Percentiles rank a stretch among this genome's conserved stretches.
Conservation (phyloP, 2,797 vertebrate species). For the Girardinus metallicus region DNA sequence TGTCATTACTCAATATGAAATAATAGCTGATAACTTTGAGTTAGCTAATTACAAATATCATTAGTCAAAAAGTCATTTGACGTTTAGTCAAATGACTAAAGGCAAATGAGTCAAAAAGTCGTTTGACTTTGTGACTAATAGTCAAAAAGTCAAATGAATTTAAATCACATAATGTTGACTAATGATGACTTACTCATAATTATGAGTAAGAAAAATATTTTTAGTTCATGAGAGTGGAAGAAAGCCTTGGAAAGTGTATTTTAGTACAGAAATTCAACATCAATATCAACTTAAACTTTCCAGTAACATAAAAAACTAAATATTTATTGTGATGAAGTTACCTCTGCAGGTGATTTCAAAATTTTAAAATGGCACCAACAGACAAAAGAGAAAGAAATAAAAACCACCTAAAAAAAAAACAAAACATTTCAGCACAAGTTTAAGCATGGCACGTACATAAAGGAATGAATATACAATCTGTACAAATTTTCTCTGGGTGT, state of each 20-base stretch:
- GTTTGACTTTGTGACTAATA: too few relatives aligned
- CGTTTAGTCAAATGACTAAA: too few relatives aligned
- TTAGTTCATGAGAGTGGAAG: not conserved
- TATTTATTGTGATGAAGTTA: not conserved
- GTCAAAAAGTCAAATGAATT: not conserved
- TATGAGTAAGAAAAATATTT: not conserved
- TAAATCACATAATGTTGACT: not conserved
- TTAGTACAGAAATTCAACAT: not conserved
- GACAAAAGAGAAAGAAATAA: not conserved
- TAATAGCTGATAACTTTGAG: not conserved
- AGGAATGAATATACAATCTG: not conserved
- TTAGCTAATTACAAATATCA: not conserved
- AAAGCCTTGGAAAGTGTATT: not conserved
- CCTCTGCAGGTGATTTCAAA: not conserved
- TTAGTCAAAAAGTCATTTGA: too few relatives aligned
- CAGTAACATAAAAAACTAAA: not conserved
- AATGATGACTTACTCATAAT: not conserved
- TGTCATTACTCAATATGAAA: not conserved
- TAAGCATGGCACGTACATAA: conserved; percentile 6
- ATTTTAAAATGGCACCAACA: not conserved
- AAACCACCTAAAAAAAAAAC: not conserved
- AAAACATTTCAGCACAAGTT: conserved; percentile 6
- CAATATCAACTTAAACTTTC: not conserved
- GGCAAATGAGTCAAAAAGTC: too few relatives aligned
- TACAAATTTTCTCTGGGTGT: conserved; percentile 13